Conservation (phyloP, 2,888 invertebrate species). For the Esperia sulphurella region DNA sequence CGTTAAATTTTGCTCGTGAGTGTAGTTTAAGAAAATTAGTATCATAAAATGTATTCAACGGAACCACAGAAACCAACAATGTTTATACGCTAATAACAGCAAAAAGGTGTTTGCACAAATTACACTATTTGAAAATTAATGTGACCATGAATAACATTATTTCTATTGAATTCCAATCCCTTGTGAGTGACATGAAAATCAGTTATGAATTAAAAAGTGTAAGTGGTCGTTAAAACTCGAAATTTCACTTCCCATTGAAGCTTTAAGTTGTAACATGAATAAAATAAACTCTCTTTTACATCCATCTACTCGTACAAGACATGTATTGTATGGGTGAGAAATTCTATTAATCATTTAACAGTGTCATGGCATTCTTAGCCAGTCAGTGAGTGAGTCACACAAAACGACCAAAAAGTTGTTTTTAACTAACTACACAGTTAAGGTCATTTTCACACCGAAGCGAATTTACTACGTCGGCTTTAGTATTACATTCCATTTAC, state of each 20-base stretch:
- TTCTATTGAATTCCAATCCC: too few relatives aligned
- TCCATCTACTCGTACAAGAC: background rate
- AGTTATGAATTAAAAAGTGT: background rate
- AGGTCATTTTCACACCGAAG: background rate
- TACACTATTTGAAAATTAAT: too few relatives aligned
- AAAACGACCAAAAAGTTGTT: conserved; percentile 1
- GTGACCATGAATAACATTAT: too few relatives aligned
- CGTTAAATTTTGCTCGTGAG: too few relatives aligned
- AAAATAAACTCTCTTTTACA: conserved; percentile 5
- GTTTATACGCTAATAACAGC: conserved; percentile 6
- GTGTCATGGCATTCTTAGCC: background rate
- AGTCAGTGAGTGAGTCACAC: background rate
- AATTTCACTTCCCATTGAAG: conserved; percentile 16
- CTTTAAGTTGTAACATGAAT: conserved; percentile 1
- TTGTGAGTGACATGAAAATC: background rate
- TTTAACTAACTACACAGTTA: background rate
- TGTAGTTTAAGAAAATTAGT: too few relatives aligned
- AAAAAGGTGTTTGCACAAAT: too few relatives aligned
- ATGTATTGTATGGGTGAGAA: conserved; percentile 12
- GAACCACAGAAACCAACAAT: conserved; percentile 6
- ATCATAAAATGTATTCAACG: background rate
- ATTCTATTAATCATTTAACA: conserved; percentile 13
- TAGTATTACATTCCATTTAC: background rate
- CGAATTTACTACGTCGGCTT: background rate
- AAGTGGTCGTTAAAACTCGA: conserved; percentile 3